Evolutionary conservation across 2,113 vertebrate species (phyloP), one percentile per base, ranked within the genome.

Genomic region (Platysternon megacephalum): DNA sequence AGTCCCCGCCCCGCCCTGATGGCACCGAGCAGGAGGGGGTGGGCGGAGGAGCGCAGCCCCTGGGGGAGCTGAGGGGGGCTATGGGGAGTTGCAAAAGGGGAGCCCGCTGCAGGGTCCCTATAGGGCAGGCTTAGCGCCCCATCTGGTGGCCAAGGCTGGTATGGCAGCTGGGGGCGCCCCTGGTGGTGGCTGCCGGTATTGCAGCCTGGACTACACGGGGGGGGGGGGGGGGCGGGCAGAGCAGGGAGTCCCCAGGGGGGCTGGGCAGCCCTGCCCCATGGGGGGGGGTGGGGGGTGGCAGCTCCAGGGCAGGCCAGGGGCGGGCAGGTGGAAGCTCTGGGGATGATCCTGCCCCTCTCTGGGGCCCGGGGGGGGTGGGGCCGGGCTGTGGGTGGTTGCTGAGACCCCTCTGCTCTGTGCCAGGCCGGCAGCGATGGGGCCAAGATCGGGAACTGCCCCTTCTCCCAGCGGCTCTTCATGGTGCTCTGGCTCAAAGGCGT

Each of bases 401-500:
- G 48, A 79, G 9, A 3, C 22, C 28, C 11, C 21, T 10, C 4
- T 42, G 39, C 85, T 61, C 82, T 55, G 28, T 35, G 78, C 51
- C 82, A 99, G 99, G 99, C 99, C 10, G 99, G 99, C 74, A 99
- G 98, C 39, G 99, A 99, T 97, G 99, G 99, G 29, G 99, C 99
- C 97, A 99, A 98, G 97, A 99, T 99, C 68, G 99, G 99, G 32
- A 99, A 99, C 98, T 99, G 99, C 95, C 99, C 99, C 13, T 99
- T 99, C 97, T 99, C 99, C 79, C 99, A 99, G 97, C 98, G 99
- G 46, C 98, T 99, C 68, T 99, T 99, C 97, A 99, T 99, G 99
- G 99, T 99, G 76, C 98, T 99, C 89, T 99, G 99, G 99, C 98
- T 99, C 85, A 99, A 99, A 92, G 99, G 99, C 88, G 99, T 99